Conservation (phyloP, 2,113 vertebrate genomes). For the Anarrhichthys ocellatus region DNA sequence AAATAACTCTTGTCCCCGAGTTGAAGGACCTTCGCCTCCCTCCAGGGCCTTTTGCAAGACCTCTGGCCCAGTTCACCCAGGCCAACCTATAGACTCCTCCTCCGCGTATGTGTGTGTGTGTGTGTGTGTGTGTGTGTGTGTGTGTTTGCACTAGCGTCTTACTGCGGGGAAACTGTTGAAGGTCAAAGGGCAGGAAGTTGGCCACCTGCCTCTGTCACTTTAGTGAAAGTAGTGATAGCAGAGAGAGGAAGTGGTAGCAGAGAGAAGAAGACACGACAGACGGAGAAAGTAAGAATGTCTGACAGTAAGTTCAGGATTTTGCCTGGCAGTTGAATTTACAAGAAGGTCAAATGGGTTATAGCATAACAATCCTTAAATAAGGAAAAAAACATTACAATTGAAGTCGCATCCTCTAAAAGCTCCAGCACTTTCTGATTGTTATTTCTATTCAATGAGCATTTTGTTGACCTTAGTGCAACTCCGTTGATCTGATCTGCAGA, state of each 20-base stretch:
- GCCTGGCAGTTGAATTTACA: constrained; percentile 28
- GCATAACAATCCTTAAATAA: constrained; percentile 20
- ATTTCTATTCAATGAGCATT: constrained; percentile 6
- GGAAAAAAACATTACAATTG: constrained; percentile 23
- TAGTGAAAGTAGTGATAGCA: constrained; percentile 55
- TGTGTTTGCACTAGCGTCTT: constrained; percentile 66
- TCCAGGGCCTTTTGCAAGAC: constrained; percentile 72
- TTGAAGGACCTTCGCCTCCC: constrained; percentile 73
- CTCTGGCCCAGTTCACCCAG: constrained; percentile 82
- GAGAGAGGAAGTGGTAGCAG: constrained; percentile 65
- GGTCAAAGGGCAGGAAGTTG: constrained; percentile 83
- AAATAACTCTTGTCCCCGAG: constrained; percentile 69
- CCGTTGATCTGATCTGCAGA: constrained; percentile 45
- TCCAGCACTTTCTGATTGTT: neutral
- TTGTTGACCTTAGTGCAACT: constrained; percentile 44
- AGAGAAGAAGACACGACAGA: constrained; percentile 27
- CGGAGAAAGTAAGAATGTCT: constrained; percentile 28
- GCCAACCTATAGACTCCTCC: constrained; percentile 81
- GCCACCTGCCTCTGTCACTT: constrained; percentile 82
- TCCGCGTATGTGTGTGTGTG: constrained; percentile 17
- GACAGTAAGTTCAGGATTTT: constrained; percentile 23
- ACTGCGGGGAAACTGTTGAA: constrained; percentile 75
- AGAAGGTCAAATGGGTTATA: constrained; percentile 11
- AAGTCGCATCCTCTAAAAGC: constrained; percentile 29
- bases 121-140: constrained; percentile 23